These are phyloP conservation scores for Stictonetta naevosa DNA, from an alignment of 2,113 vertebrate species.

Conservation along the genomic window DNA sequence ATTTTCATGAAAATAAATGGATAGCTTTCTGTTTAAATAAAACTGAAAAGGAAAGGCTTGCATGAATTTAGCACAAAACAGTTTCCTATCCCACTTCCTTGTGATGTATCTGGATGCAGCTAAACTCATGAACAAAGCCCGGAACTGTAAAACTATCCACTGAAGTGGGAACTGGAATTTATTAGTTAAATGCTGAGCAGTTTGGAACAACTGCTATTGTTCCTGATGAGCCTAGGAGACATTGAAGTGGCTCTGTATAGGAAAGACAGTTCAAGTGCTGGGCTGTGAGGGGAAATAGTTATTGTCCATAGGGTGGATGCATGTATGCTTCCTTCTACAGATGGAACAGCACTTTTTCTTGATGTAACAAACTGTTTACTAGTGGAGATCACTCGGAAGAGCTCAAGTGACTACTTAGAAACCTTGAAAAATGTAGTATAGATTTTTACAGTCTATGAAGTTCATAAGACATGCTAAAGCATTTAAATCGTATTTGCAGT, in stretches of 20 bases:
- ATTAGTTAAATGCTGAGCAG: not conserved
- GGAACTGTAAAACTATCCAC: not conserved
- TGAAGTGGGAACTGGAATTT: not conserved
- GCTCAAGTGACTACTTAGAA: not conserved
- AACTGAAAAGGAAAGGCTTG: not conserved
- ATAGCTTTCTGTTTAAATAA: not conserved
- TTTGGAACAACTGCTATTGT: not conserved
- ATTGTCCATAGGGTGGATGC: not conserved
- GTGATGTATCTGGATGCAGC: not conserved
- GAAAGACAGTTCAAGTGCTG: not conserved
- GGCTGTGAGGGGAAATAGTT: not conserved
- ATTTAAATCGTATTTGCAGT: not conserved
- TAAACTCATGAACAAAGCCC: not conserved
- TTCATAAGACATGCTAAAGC: not conserved
- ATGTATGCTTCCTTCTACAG: not conserved
- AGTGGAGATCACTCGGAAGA: not conserved
- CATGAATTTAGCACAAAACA: not conserved
- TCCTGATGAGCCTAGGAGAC: conserved; percentile 1
- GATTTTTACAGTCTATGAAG: not conserved
- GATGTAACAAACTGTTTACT: not conserved
- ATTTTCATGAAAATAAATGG: not conserved
- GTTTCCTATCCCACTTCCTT: not conserved
- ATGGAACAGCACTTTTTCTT: not conserved
- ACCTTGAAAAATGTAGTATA: not conserved
- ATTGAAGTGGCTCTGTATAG: not conserved